phyloP scores from a whole-genome alignment of 2,113 vertebrate species.

The Thamnophis sirtalis region DNA sequence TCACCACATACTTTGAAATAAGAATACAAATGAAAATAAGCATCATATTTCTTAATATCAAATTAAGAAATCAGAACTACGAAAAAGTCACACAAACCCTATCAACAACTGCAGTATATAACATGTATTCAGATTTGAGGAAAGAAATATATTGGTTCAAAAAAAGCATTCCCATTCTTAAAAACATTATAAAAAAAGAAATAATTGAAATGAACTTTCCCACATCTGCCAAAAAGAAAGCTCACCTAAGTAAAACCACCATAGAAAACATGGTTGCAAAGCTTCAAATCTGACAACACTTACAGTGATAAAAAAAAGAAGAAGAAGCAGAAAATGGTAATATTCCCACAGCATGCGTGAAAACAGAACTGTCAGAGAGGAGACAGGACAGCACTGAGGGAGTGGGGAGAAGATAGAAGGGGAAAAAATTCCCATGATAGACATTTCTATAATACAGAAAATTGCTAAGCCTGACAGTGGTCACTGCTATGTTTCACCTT shows the following conservation, averaged over 20 bases:
- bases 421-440: slow-evolving; percentile 7
- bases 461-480: slow-evolving; percentile 19
- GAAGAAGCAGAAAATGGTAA: background rate
- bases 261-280: background rate
- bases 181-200: background rate
- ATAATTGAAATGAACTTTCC: background rate
- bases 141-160: background rate
- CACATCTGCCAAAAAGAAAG: background rate
- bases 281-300: slow-evolving; percentile 11
- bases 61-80: background rate
- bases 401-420: background rate
- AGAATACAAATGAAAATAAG: background rate
- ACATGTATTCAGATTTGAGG: background rate
- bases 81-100: background rate
- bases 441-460: slow-evolving; percentile 10
- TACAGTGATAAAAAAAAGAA: slow-evolving; percentile 12
- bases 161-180: background rate
- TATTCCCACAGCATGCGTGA: background rate
- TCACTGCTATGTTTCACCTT: slow-evolving; percentile 1
- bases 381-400: background rate
- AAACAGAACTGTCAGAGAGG: slow-evolving; percentile 16
- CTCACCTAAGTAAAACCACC: slow-evolving; percentile 4
- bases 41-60: background rate
- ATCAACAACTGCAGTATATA: background rate
- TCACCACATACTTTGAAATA: background rate